Evolutionary conservation across 2,888 invertebrate genomes (phyloP), one percentile per base, ranked within the genome.

Genomic region (Drosophila histrio): DNA sequence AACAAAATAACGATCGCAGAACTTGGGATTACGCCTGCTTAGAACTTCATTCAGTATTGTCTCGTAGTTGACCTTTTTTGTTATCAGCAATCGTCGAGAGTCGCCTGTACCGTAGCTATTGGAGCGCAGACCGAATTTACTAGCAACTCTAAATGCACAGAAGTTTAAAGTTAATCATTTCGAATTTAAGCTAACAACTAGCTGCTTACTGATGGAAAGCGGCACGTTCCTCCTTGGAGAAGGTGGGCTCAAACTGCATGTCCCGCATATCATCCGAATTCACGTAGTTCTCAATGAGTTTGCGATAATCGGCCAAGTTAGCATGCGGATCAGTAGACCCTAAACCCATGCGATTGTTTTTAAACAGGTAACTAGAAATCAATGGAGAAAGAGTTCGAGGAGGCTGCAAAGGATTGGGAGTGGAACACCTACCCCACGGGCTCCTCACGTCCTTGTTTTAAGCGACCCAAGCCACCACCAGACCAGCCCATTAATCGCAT

Each of bases 401-500:
- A 28, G 6, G 3, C 7, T 13, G 9, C 5, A 28, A 24, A 9
- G 6, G 0, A 1, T 7, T 11, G 6, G 17, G n/a, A n/a, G 1
- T 21, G 24, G 0, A 1, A 7, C 8, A 47, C 70, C 13, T 73
- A 91, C 89, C 90, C 89, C 0, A 94, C 91, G 0, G 96, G 95
- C 70, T 95, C 94, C 0, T 92, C 93, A 30, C 95, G 94, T 1
- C 96, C 96, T 44, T 93, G 92, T 0, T 93, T 94, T 1, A 93
- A 91, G 1, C 92, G 91, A 0, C 96, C 96, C 2, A 96, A 91
- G 0, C 95, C 95, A 4, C 95, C 95, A 1, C 96, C 96, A 3
- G 92, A 91, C 96, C 96, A 96, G 0, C 96, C 96, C 95, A 96
- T 95, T 58, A 93, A 91, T 32, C 93, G 92, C 93, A 96, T 93